Percentiles rank a stretch among this genome's conserved stretches.
Evolutionary conservation across 2,797 vertebrate genomes (phyloP).

Genomic region (Anabas testudineus): DNA sequence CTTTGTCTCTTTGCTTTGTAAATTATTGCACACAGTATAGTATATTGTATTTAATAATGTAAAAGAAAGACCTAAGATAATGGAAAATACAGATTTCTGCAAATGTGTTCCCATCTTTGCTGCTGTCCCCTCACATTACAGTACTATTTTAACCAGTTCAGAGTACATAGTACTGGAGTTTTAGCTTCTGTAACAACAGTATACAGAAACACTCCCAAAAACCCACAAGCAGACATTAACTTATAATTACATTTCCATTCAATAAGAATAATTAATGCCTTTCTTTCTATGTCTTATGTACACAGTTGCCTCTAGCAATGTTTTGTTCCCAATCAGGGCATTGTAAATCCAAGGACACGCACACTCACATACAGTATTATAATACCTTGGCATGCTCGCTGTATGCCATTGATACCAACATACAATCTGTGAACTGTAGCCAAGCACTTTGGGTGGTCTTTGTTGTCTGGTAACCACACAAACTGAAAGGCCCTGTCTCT

Average conservation of each 20-base stretch:
- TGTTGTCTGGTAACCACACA: conserved; percentile 23
- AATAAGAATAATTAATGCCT: conserved; percentile 32
- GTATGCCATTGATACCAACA: conserved; percentile 32
- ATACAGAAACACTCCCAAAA: conserved; percentile 7
- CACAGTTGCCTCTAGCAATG: conserved; percentile 31
- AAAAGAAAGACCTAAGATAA: too few species aligned
- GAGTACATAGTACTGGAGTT: neutral
- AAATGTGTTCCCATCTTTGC: neutral
- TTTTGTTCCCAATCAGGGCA: conserved; percentile 49
- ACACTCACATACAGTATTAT: conserved; percentile 13
- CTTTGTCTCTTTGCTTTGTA: too few species aligned
- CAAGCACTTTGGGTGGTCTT: conserved; percentile 21
- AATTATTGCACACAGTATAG: too few species aligned
- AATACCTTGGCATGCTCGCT: conserved; percentile 48
- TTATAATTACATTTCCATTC: conserved; percentile 31
- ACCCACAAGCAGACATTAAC: conserved; percentile 26
- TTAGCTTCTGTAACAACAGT: neutral
- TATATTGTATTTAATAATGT: too few species aligned
- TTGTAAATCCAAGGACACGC: conserved; percentile 51
- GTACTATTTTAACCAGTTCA: too few species aligned
- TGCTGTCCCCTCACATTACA: too few species aligned
- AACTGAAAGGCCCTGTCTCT: conserved; percentile 10
- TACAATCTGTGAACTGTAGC: conserved; percentile 27
- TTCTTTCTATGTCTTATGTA: conserved; percentile 39
- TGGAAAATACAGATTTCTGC: too few species aligned